These are phyloP conservation scores for Novumbra hubbsi DNA, from an alignment of 2,797 vertebrate genomes.

Conservation along the genomic window DNA sequence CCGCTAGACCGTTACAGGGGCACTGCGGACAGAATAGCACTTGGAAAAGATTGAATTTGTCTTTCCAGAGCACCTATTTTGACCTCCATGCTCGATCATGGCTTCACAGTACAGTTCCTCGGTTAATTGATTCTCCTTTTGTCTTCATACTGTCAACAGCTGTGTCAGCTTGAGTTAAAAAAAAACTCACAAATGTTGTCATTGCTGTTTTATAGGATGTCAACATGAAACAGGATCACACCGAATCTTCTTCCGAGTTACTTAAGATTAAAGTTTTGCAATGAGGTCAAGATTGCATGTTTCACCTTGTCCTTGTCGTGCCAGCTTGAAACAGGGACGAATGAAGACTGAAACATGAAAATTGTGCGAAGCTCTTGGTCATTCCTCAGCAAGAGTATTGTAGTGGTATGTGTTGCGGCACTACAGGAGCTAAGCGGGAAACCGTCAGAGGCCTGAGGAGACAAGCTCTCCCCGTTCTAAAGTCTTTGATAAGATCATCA, in stretches of 20 bases:
- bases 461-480: not conserved
- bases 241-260: not conserved
- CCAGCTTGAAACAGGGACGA: not conserved
- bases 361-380: not conserved
- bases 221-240: not conserved
- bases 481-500: not conserved
- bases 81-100: not conserved
- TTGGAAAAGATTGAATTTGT: not conserved
- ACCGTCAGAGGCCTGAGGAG: slow-evolving; percentile 1
- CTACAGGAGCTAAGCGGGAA: not conserved
- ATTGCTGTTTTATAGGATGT: not conserved
- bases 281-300: not conserved
- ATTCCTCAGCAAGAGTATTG: not conserved
- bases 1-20: not conserved
- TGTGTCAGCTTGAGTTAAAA: slow-evolving; percentile 6
- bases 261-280: not conserved
- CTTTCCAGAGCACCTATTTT: slow-evolving; percentile 5
- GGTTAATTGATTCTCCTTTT: slow-evolving; percentile 2
- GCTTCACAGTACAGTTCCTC: not conserved
- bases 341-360: not conserved
- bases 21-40: not conserved
- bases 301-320: too few species aligned
- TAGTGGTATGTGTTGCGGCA: not conserved
- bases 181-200: not conserved
- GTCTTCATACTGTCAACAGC: not conserved